Evolutionary conservation across 1,140 invertebrate genomes (phyloP).

Genomic region (Aethina tumida): DNA sequence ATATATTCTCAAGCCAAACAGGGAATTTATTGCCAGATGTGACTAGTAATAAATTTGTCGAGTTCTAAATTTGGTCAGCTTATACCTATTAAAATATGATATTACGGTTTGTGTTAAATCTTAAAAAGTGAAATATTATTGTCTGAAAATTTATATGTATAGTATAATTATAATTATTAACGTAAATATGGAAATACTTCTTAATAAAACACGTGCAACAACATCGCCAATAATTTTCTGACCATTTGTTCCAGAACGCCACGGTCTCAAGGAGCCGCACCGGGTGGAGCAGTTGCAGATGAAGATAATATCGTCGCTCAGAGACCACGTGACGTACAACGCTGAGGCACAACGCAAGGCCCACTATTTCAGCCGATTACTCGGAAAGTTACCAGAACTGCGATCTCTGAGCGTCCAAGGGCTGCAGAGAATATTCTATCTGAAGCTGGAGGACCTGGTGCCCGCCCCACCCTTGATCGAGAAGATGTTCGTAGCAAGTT

Average conservation of each 20-base stretch:
- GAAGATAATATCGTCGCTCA: slow-evolving; percentile 87
- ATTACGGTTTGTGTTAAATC: too few relatives aligned
- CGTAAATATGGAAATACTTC: too few relatives aligned
- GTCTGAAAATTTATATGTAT: too few relatives aligned
- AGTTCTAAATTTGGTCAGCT: too few relatives aligned
- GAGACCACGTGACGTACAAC: slow-evolving; percentile 92
- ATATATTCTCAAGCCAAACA: too few relatives aligned
- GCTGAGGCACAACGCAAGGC: slow-evolving; percentile 76
- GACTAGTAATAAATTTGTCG: too few relatives aligned
- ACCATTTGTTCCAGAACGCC: slow-evolving; percentile 71
- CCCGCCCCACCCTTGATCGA: slow-evolving; percentile 87
- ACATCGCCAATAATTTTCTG: too few relatives aligned
- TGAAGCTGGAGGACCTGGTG: slow-evolving; percentile 86
- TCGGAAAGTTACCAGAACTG: slow-evolving; percentile 85
- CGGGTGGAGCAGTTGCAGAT: slow-evolving; percentile 89
- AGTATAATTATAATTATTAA: too few relatives aligned
- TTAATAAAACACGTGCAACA: too few relatives aligned
- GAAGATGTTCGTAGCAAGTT: slow-evolving; percentile 87
- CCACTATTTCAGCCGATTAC: slow-evolving; percentile 84
- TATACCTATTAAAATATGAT: too few relatives aligned
- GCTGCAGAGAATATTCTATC: slow-evolving; percentile 86
- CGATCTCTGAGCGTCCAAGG: slow-evolving; percentile 86
- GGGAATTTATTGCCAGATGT: too few relatives aligned
- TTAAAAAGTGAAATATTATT: too few relatives aligned
- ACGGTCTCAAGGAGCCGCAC: slow-evolving; percentile 82